Conservation (phyloP, 2,797 vertebrate genomes). For the Arrhamphus sclerolepis region DNA sequence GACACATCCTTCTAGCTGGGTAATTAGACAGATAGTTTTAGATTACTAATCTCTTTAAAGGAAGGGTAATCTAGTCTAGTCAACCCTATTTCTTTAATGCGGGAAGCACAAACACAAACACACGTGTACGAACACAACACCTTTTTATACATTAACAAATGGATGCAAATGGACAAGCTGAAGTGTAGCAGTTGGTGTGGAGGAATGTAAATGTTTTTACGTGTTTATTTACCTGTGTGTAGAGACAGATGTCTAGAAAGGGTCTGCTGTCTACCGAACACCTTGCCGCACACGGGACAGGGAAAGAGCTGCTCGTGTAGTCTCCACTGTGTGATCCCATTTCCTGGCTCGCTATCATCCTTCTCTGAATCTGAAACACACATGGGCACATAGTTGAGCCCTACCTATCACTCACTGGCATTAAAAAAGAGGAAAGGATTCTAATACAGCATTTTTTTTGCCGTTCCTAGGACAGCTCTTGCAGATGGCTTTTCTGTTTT, state of each 20-base stretch:
- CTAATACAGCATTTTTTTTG: too few relatives aligned
- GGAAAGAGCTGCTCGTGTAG: conserved; percentile 95
- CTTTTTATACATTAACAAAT: conserved; percentile 11
- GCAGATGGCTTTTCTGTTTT: too few relatives aligned
- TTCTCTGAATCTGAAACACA: conserved; percentile 88
- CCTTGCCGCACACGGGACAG: conserved; percentile 95
- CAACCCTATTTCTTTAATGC: conserved; percentile 77
- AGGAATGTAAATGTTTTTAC: conserved; percentile 1
- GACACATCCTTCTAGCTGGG: conserved; percentile 69
- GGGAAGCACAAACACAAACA: conserved; percentile 24
- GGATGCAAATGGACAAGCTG: background rate
- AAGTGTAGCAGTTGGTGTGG: background rate
- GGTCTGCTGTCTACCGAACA: conserved; percentile 97
- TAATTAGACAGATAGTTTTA: conserved; percentile 80
- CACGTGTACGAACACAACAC: conserved; percentile 13
- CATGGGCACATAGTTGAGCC: conserved; percentile 4
- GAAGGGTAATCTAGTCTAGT: conserved; percentile 80
- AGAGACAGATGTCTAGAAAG: conserved; percentile 95
- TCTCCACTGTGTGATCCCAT: conserved; percentile 90
- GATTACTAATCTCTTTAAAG: conserved; percentile 84
- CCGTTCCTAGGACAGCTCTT: too few relatives aligned
- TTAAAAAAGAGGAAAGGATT: too few relatives aligned
- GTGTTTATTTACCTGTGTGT: conserved; percentile 89
- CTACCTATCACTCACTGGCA: background rate
- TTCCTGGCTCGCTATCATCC: conserved; percentile 87